Evolutionary conservation across 30 jellyfish, hydroid and myxozoan species (phyloP), one percentile per base, ranked within the genome.

Genomic region (Haliclystus octoradiatus): DNA sequence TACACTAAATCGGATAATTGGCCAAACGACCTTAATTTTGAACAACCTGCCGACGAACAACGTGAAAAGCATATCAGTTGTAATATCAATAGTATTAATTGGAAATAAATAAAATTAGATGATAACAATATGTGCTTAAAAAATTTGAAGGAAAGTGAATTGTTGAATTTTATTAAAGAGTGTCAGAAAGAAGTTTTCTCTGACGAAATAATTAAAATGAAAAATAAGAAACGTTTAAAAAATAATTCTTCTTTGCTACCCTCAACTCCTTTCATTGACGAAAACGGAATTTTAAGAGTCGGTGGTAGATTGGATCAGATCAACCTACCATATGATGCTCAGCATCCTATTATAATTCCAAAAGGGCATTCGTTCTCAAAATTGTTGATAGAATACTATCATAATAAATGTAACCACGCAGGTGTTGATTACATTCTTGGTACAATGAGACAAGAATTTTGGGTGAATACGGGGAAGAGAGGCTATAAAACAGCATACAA

Each of bases 401-500:
- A n/a, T n/a, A n/a, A n/a, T n/a, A n/a, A n/a, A 62, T 63, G 19
- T 34, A 70, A 70, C 15, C 80, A 70, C 32, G 30, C 53, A 28
- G 80, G 71, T 28, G 72, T 52, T 50, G 53, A 70, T 70, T 70
- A 50, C 32, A 71, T 70, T 52, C 71, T 70, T 27, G 53, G 53
- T 70, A 71, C 71, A 1, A 35, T 70, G 71, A 70, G 80, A 70
- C 33, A 70, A 50, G 53, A 70, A 4, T 70, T 50, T 50, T 70
- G 72, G 80, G 71, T 71, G 27, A 63, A 50, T 50, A 70, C n/a
- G 53, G 52, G 72, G 80, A 70, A 70, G 80, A 70, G 80, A 69
- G 23, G 53, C 53, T 24, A 71, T 50, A 71, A 70, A 32, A 34
- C 77, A 13, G 34, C 35, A 67, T n/a, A 49, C 77, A 67, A 25